These are phyloP conservation scores for Carassius auratus DNA, from an alignment of 2,113 vertebrate species.

Conservation along the genomic window DNA sequence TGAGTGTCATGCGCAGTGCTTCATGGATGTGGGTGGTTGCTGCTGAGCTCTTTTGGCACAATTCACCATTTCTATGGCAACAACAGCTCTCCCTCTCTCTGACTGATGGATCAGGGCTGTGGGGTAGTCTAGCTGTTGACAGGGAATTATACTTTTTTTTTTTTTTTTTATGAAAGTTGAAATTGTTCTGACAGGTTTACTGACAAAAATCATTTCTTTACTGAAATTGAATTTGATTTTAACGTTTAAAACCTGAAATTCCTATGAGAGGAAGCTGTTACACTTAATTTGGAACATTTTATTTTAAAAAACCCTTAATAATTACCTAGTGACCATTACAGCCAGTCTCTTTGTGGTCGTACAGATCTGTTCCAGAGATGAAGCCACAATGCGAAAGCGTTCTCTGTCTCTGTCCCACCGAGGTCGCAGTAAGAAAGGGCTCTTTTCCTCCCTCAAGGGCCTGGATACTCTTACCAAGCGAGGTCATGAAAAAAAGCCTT, in stretches of 20 bases:
- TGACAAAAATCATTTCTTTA: background rate
- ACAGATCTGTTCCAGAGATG: conserved; percentile 94
- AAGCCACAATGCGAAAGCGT: conserved; percentile 86
- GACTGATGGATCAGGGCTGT: background rate
- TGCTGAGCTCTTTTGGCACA: background rate
- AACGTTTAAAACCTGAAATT: background rate
- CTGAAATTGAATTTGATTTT: background rate
- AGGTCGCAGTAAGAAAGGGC: conserved; percentile 80
- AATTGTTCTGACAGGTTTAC: background rate
- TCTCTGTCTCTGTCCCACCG: conserved; percentile 84
- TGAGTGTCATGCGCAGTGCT: background rate
- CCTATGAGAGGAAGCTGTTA: background rate
- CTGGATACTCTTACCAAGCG: conserved; percentile 90
- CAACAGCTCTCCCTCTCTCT: background rate
- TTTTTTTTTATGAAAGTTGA: background rate
- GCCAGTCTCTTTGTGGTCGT: conserved; percentile 9
- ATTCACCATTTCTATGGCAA: background rate
- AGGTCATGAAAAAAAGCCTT: conserved; percentile 87
- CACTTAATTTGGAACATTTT: background rate
- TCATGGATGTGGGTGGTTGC: background rate
- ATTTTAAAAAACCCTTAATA: background rate
- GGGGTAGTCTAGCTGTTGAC: background rate
- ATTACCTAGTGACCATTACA: background rate
- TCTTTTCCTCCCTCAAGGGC: conserved; percentile 95
- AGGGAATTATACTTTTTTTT: background rate